phyloP scores from a whole-genome alignment of 2,888 invertebrate genomes.

The Drosophila robusta region DNA sequence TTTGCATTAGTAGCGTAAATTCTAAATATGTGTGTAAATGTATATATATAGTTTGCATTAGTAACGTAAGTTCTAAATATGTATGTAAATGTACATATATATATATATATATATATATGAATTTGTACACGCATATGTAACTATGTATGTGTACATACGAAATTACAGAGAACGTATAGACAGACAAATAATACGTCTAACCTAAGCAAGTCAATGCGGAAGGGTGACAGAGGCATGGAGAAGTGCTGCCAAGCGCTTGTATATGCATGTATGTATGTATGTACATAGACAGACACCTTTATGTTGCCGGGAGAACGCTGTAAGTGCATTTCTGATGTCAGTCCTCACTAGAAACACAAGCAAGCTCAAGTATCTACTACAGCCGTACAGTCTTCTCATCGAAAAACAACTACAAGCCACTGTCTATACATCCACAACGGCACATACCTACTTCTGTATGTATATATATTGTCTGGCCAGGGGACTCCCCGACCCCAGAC shows the following conservation, averaged over 20 bases:
- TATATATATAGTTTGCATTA: constrained; percentile 18
- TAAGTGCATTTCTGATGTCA: constrained; percentile 15
- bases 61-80: constrained; percentile 18
- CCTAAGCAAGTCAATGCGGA: constrained; percentile 6
- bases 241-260: background rate
- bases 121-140: background rate
- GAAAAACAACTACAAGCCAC: no score
- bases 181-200: constrained; percentile 36
- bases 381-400: background rate
- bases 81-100: constrained; percentile 1
- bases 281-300: constrained; percentile 3
- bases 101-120: constrained; percentile 2
- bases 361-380: constrained; percentile 9
- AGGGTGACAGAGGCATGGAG: background rate
- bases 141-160: background rate
- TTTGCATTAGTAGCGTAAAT: constrained; percentile 29
- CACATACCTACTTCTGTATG: constrained; percentile 10
- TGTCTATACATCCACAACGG: no score
- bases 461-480: constrained; percentile 25
- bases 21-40: constrained; percentile 1
- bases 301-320: constrained; percentile 2
- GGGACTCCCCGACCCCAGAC: constrained; percentile 18
- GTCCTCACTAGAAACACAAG: constrained; percentile 6
- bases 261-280: background rate
- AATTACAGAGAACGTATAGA: constrained; percentile 1